A percentile compares a stretch with the other conserved stretches of the same genome.
Conservation (phyloP, 2,797 vertebrate species). For the Triplophysa bombifrons region DNA sequence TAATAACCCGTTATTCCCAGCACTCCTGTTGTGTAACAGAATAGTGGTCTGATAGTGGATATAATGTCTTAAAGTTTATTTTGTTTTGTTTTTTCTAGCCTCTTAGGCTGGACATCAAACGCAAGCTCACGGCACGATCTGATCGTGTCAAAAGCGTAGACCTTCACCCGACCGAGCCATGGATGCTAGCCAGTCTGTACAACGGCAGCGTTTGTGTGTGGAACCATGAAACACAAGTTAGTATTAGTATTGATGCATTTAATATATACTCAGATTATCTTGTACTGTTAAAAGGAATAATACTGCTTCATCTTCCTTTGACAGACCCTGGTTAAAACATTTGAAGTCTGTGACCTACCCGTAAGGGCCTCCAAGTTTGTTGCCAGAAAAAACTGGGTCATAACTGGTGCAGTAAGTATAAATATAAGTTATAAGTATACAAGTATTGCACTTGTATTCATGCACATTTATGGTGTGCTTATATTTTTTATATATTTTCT, state of each 20-base stretch:
- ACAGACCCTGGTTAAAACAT: constrained; percentile 97
- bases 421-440: neutral
- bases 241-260: neutral
- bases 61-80: neutral
- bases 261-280: neutral
- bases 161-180: constrained; percentile 94
- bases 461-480: neutral
- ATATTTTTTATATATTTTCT: neutral
- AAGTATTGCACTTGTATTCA: neutral
- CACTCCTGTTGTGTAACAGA: too few relatives aligned
- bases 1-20: too few relatives aligned
- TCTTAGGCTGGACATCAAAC: constrained; percentile 97
- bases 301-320: constrained; percentile 4
- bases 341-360: constrained; percentile 96
- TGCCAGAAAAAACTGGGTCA: constrained; percentile 98
- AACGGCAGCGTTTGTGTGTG: constrained; percentile 98
- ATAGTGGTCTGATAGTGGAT: too few relatives aligned
- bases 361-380: constrained; percentile 98
- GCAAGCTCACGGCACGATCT: constrained; percentile 94
- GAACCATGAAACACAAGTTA: constrained; percentile 98
- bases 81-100: constrained; percentile 74
- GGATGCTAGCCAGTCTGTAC: constrained; percentile 98
- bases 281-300: neutral
- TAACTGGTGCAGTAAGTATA: constrained; percentile 93
- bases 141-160: constrained; percentile 98